These are phyloP conservation scores for Drosophila paulistorum DNA, from an alignment of 1,140 invertebrate species.

Conservation along the genomic window DNA sequence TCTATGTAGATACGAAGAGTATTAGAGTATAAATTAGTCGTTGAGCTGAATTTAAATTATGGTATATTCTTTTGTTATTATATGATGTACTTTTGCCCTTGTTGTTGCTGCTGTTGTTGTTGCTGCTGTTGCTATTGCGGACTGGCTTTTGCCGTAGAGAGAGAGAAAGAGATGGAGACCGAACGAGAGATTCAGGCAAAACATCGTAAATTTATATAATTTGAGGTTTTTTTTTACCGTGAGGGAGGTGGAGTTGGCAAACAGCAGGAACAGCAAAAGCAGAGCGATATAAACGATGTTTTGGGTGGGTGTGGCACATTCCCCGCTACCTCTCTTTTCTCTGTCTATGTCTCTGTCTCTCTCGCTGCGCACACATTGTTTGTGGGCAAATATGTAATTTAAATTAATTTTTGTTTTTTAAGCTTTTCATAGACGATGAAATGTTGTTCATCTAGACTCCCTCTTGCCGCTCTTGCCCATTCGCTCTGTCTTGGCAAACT, in stretches of 20 bases:
- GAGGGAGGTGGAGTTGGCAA: constrained; percentile 20
- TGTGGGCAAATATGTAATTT: constrained; percentile 62
- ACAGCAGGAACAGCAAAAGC: constrained; percentile 26
- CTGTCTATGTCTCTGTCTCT: not conserved
- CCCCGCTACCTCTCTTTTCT: not conserved
- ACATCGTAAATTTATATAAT: constrained; percentile 64
- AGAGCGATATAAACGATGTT: constrained; percentile 25
- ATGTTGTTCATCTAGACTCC: constrained; percentile 26
- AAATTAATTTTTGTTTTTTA: constrained; percentile 67
- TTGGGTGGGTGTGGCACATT: constrained; percentile 5
- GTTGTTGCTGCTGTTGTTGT: constrained; percentile 23
- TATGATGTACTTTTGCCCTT: constrained; percentile 22
- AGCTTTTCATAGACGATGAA: constrained; percentile 57
- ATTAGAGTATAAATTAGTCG: not conserved
- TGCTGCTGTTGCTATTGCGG: constrained; percentile 18
- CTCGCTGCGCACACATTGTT: constrained; percentile 36
- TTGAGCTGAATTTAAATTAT: constrained; percentile 7
- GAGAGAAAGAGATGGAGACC: too few species aligned
- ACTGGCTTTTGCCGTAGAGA: constrained; percentile 41
- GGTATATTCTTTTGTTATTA: constrained; percentile 35
- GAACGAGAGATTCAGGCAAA: constrained; percentile 33
- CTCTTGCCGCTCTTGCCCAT: not conserved
- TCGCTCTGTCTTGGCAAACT: constrained; percentile 42
- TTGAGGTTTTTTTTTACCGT: constrained; percentile 43
- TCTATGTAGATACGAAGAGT: too few species aligned